These are phyloP conservation scores for Mythimna impura DNA, from an alignment of 2,888 invertebrate species.

Conservation along the genomic window DNA sequence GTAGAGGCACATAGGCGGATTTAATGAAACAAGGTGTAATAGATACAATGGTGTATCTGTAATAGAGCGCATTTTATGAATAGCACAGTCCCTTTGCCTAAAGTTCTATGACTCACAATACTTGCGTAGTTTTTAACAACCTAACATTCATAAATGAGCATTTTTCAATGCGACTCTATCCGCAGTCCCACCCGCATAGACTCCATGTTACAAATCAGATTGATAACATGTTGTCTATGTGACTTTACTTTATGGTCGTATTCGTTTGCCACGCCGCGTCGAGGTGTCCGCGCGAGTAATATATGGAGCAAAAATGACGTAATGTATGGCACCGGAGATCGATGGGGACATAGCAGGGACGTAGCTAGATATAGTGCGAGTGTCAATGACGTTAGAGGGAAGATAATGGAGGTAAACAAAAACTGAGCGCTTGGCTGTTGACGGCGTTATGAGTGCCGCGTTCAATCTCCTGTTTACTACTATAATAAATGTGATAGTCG, in stretches of 20 bases:
- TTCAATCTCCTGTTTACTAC: not conserved
- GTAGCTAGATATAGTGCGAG: conserved; percentile 21
- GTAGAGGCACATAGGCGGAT: too few relatives aligned
- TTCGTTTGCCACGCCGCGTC: conserved; percentile 27
- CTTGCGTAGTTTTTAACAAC: not conserved
- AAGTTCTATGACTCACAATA: not conserved
- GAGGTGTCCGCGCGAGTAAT: conserved; percentile 46
- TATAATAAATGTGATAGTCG: not conserved
- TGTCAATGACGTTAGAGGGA: conserved; percentile 7
- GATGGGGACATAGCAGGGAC: conserved; percentile 35
- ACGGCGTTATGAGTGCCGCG: not conserved
- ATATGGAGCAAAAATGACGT: conserved; percentile 62
- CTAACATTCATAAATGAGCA: not conserved
- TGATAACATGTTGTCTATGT: conserved; percentile 44
- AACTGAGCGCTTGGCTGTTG: conserved; percentile 3
- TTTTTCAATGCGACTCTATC: conserved; percentile 5
- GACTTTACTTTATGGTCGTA: conserved; percentile 50
- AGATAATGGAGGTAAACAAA: conserved; percentile 17
- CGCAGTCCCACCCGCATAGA: conserved; percentile 43
- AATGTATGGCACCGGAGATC: conserved; percentile 51
- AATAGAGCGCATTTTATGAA: not conserved
- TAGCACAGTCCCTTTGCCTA: not conserved
- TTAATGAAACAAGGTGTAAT: too few relatives aligned
- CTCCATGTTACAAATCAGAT: conserved; percentile 46
- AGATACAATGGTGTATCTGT: not conserved